These are phyloP conservation scores for Drosophila imparisetae DNA, from an alignment of 2,888 invertebrate species.

Conservation along the genomic window DNA sequence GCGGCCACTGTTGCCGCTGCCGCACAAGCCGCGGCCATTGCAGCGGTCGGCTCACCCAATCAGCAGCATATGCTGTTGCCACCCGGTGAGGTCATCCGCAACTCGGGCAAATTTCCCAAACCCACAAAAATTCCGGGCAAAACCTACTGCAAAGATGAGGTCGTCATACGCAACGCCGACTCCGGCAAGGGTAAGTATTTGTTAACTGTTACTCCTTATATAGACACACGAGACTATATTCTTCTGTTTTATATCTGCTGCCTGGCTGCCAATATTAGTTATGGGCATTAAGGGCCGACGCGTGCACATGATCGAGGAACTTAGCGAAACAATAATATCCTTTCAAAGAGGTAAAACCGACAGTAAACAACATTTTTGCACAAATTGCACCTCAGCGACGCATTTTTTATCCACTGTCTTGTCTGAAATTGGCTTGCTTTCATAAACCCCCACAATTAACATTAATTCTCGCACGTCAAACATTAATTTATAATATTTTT, in stretches of 20 bases:
- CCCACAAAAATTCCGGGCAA: constrained; percentile 96
- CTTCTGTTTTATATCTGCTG: constrained; percentile 12
- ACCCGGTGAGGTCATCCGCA: constrained; percentile 94
- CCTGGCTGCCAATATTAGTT: constrained; percentile 86
- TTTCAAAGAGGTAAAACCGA: constrained; percentile 96
- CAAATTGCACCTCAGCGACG: constrained; percentile 5
- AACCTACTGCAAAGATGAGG: constrained; percentile 97
- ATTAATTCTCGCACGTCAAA: constrained; percentile 28
- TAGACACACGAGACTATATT: background rate
- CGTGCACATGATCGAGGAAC: constrained; percentile 99
- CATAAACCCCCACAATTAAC: background rate
- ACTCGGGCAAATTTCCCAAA: constrained; percentile 94
- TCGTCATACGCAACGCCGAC: constrained; percentile 97
- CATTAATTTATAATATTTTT: constrained; percentile 13
- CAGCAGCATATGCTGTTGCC: constrained; percentile 86
- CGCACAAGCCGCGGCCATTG: constrained; percentile 80
- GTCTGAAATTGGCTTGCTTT: constrained; percentile 1
- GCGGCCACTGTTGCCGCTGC: constrained; percentile 69
- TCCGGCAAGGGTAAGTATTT: constrained; percentile 93
- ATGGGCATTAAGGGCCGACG: constrained; percentile 99
- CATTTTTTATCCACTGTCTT: constrained; percentile 8
- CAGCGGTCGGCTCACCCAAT: constrained; percentile 82
- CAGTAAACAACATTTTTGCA: background rate
- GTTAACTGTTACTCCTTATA: background rate
- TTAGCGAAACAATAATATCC: constrained; percentile 99